Base-by-base conservation (phyloP, 2,797 vertebrate genomes). In the Streptopelia turtur region DNA sequence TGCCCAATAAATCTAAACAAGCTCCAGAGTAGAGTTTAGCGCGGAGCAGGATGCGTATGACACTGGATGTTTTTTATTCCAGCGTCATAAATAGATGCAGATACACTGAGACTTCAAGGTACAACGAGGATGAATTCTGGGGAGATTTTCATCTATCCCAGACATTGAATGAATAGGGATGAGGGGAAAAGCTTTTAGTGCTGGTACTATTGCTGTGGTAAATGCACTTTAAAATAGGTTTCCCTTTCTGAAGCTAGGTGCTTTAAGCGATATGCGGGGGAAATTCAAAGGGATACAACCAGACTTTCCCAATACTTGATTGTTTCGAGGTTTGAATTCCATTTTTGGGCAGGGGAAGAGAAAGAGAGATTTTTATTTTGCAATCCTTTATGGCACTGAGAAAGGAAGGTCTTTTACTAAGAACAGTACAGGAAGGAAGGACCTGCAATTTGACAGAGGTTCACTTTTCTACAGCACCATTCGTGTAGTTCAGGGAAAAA, bases 171-270 rank as follows among this genome's bases (percentile, higher is more conserved):
- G 60, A 63, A 59, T 4, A 89, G 84, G 91, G 89, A 81, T 89
- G 87, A 90, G 85, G 75, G 93, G 53, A 66, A 83, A 77, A 91
- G 90, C 95, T 96, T 94, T 93, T 71, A 90, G 93, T 93, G 90
- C 91, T 96, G 92, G 96, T 87, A 93, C 95, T 94, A 94, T 96
- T 88, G 95, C 87, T 93, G 85, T 92, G 87, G 94, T 90, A 96
- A 96, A 96, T 95, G 97, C 96, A 97, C 97, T 97, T 97, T 97
- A 97, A 82, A 76, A 87, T 78, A 49, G 6, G 63, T 70, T 92
- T 92, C 89, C 95, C 94, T 83, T 83, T 59, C 72, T 79, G 88
- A 95, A 87, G 92, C 71, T 64, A 68, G 77, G 92, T 90, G 95
- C 93, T 94, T 84, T 55, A 93, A 96, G 94, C n/a, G 50, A 72